Evolutionary conservation across 2,888 invertebrate genomes (phyloP).

Genomic region (Nomada hirtipes): DNA sequence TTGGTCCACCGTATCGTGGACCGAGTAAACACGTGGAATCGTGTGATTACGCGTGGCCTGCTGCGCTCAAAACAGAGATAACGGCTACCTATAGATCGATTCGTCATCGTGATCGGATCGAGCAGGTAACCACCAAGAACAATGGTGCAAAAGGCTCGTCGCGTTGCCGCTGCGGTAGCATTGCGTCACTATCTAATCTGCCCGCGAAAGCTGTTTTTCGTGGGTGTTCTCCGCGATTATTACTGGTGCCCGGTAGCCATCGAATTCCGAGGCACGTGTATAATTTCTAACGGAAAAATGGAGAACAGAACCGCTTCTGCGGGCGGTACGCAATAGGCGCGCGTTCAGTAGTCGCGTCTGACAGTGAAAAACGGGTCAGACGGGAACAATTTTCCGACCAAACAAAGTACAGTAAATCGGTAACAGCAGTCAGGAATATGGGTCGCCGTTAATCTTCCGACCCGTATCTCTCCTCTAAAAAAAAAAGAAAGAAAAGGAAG

Average conservation of each 20-base stretch:
- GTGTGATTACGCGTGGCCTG: conserved; percentile 9
- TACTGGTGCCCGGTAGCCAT: background rate
- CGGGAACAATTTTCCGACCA: conserved; percentile 48
- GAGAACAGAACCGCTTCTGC: background rate
- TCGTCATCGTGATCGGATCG: conserved; percentile 5
- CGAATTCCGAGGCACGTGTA: background rate
- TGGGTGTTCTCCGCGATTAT: too few species aligned
- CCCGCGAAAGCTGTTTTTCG: too few species aligned
- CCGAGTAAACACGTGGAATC: conserved; percentile 13
- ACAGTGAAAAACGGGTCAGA: conserved; percentile 49
- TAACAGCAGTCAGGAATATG: conserved; percentile 30
- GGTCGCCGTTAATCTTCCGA: conserved; percentile 42
- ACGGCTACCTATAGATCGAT: background rate
- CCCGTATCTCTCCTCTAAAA: too few species aligned
- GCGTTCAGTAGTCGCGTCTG: conserved; percentile 42
- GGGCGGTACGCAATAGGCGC: conserved; percentile 14
- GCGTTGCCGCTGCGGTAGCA: background rate
- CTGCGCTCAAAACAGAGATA: conserved; percentile 13
- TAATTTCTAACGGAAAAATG: background rate
- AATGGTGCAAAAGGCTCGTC: background rate
- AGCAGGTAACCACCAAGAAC: conserved; percentile 17
- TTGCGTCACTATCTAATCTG: background rate
- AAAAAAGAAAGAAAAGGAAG: too few species aligned
- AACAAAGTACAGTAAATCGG: conserved; percentile 35
- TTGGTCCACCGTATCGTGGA: background rate